Percentiles rank a stretch among this genome's conserved stretches.
Conservation (phyloP, 2,113 vertebrate genomes). For the Meles meles region DNA sequence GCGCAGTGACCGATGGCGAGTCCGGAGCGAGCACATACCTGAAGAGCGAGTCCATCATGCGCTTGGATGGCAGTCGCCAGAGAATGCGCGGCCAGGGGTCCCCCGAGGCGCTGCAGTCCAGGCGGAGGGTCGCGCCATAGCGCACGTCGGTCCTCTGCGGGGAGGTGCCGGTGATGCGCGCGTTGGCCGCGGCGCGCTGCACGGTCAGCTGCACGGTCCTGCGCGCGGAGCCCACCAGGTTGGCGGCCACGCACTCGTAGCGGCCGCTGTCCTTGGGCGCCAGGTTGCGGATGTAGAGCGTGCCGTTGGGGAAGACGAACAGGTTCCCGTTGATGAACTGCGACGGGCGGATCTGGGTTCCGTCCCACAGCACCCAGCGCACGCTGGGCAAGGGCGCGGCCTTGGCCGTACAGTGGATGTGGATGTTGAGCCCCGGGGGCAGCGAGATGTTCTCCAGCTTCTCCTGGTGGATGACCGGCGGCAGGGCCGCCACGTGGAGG, state of each 20-base stretch:
- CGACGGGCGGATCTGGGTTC: conserved; percentile 84
- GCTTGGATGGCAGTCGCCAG: conserved; percentile 93
- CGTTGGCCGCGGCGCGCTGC: conserved; percentile 79
- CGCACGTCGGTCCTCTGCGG: conserved; percentile 86
- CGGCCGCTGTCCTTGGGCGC: conserved; percentile 82
- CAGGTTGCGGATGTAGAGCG: conserved; percentile 85
- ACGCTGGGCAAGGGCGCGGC: conserved; percentile 85
- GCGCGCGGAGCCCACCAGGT: conserved; percentile 83
- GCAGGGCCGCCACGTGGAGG: conserved; percentile 85
- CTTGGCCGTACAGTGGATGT: conserved; percentile 88
- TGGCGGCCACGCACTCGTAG: conserved; percentile 90
- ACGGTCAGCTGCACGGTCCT: conserved; percentile 83
- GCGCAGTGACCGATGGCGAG: rapidly evolving
- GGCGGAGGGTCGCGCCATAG: conserved; percentile 85
- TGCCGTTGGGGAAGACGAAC: conserved; percentile 92
- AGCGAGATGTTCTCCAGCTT: conserved; percentile 85
- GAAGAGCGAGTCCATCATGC: conserved; percentile 89
- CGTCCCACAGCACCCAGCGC: conserved; percentile 87
- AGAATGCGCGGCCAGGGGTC: conserved; percentile 90
- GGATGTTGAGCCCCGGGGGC: conserved; percentile 80
- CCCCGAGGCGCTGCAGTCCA: conserved; percentile 90
- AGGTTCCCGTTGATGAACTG: conserved; percentile 85
- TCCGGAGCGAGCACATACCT: conserved; percentile 79
- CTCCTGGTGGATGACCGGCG: conserved; percentile 87
- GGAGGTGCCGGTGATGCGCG: conserved; percentile 86